Base-by-base conservation (phyloP, 2,888 invertebrate species). In the Drosophila affinis region DNA sequence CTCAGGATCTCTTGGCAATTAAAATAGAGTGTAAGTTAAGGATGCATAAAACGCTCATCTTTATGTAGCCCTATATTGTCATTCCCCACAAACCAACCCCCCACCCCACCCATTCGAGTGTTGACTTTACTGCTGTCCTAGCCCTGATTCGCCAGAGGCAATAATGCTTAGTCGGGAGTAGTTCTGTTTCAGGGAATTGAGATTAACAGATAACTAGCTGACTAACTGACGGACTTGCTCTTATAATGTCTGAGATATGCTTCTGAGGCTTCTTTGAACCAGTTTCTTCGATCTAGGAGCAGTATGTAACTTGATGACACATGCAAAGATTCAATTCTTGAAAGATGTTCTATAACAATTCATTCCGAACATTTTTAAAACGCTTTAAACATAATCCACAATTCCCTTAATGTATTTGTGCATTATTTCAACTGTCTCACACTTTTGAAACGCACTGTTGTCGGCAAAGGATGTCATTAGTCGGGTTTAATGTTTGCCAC, bases 1-100 rank as follows among this genome's bases (percentile, higher is more conserved):
- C 80, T 70, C 77, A 73, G 85, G 84, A 89, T 89, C 85, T 81
- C 77, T 73, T 80, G 89, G 90, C 90, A 90, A 90, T 90, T 90
- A 90, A 90, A 90, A 88, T 90, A 87, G 87, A 87, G 86, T 87
- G 84, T 87, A 89, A 89, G 79, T 88, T 89, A 88, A 89, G 86
- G 86, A 83, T 78, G 81, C 89, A 89, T 89, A 89, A 89, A 89
- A 86, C 79, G 80, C 73, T 77, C 82, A 84, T 90, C 88, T 89
- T 89, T 89, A 88, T 87, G 75, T 55, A 72, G 71, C 55, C 32
- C 54, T 44, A 52, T 57, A 69, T 69, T 58, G 67, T 68, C 58
- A 52, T 52, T 64, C 34, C 18, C 18, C 24, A 10, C 32, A 48
- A 12, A 10, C 39, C 39, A n/a, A 17, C 3, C 3, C 27, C 18